Evolutionary conservation across 1,140 invertebrate genomes (phyloP).

Genomic region (Eubasilissa regina): DNA sequence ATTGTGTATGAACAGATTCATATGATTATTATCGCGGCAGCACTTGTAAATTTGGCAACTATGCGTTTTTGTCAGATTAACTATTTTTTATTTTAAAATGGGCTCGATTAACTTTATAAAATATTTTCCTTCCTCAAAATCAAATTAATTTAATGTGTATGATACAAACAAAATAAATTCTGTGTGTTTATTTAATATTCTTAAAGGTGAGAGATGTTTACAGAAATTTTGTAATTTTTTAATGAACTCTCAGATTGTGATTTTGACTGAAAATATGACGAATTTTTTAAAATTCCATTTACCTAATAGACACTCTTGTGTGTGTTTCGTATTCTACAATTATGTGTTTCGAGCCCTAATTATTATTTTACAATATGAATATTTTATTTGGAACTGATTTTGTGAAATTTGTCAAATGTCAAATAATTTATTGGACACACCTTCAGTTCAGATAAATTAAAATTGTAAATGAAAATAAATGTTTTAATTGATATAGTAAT

Average conservation of each 20-base stretch:
- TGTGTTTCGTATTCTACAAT: background rate
- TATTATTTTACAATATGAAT: background rate
- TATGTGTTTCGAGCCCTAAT: constrained; percentile 19
- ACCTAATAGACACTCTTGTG: no score
- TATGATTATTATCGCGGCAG: constrained; percentile 5
- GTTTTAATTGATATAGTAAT: constrained; percentile 40
- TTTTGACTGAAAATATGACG: no score
- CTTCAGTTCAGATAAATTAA: constrained; percentile 9
- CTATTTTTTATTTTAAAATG: constrained; percentile 5
- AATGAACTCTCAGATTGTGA: no score
- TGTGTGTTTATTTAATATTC: no score
- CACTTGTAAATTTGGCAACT: background rate
- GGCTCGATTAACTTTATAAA: constrained; percentile 6
- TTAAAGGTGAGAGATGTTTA: no score
- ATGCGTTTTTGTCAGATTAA: background rate
- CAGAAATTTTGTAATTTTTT: no score
- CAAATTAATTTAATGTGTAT: background rate
- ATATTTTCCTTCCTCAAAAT: background rate
- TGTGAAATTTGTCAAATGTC: constrained; percentile 9
- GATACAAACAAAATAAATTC: no score
- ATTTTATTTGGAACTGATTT: constrained; percentile 32
- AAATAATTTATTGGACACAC: constrained; percentile 15
- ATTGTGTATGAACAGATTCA: constrained; percentile 22
- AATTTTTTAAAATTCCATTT: no score
- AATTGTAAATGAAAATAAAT: constrained; percentile 34